Evolutionary conservation across 2,888 invertebrate species (phyloP), one percentile per base, ranked within the genome.

Genomic region (Myathropa florea): DNA sequence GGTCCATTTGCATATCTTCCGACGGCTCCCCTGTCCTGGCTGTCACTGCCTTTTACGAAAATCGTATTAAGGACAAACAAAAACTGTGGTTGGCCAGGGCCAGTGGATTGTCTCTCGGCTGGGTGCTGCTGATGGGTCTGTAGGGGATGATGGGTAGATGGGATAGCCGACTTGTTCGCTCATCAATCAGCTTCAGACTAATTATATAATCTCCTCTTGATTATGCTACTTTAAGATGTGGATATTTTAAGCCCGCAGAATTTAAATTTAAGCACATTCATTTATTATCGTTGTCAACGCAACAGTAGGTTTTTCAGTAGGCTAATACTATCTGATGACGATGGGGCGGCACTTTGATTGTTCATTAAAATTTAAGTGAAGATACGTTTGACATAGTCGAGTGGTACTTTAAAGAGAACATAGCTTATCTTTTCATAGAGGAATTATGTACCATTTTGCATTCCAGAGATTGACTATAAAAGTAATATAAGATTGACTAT

Each of bases 121-220:
- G 67, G 77, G 72, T 86, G 73, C 75, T 86, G 85, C 64, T 73
- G 77, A 78, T 39, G 30, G 65, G 10, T 71, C 30, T 21, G 61
- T 36, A 59, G 53, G 26, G 82, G 70, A 60, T 71, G 36, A 28
- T 57, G 46, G 59, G 9, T 46, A 61, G 59, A 6, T 72, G 72
- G 63, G 63, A 71, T 36, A 46, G 30, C 21, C 65, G 36, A 53
- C 73, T 46, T 64, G 64, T 60, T 75, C 90, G 90, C 92, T 92
- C 92, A 92, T 92, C 92, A 92, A 92, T 92, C 92, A 92, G 91
- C 90, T 91, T 90, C 92, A 92, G 92, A 92, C 92, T 92, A 92
- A 92, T 92, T 92, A 92, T 91, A 91, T 92, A 92, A 92, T 92
- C 92, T 92, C 89, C 91, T 92, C 91, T 91, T 92, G 91, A 92